phyloP scores from a whole-genome alignment of 2,113 vertebrate species.

The Pongo abelii region DNA sequence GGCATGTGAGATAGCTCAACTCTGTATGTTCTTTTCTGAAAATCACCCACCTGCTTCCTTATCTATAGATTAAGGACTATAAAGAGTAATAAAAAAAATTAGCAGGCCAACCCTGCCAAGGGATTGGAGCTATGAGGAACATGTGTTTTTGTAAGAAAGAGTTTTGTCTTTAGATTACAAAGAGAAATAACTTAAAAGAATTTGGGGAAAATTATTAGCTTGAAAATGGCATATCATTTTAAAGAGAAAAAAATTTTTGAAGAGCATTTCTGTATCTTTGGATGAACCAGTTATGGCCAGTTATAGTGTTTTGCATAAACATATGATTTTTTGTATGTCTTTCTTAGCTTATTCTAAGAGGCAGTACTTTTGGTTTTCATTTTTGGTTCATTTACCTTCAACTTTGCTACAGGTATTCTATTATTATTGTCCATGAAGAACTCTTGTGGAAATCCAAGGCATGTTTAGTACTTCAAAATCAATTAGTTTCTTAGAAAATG shows the following conservation, averaged over 20 bases:
- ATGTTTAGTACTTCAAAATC: conserved; percentile 28
- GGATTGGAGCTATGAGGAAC: conserved; percentile 1
- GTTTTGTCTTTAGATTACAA: conserved; percentile 38
- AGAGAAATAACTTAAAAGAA: background rate
- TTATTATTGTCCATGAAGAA: background rate
- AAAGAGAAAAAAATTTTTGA: background rate
- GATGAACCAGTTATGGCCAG: background rate
- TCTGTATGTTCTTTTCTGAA: background rate
- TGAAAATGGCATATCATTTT: conserved; percentile 49
- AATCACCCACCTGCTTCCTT: background rate
- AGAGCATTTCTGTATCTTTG: background rate
- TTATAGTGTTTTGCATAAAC: background rate
- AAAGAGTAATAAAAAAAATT: background rate
- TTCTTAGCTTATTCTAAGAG: conserved; percentile 27
- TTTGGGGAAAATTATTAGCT: conserved; percentile 27
- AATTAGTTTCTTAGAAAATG: conserved; percentile 64
- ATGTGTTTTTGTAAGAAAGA: conserved; percentile 46
- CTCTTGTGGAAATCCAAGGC: conserved; percentile 14
- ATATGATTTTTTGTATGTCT: background rate
- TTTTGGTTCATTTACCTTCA: conserved; percentile 49
- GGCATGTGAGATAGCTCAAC: background rate
- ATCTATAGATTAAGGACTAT: background rate
- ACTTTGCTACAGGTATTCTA: background rate
- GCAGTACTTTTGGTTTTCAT: background rate
- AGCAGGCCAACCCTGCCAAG: background rate